phyloP scores from a whole-genome alignment of 2,113 vertebrate species.

The Colinus virginianus region DNA sequence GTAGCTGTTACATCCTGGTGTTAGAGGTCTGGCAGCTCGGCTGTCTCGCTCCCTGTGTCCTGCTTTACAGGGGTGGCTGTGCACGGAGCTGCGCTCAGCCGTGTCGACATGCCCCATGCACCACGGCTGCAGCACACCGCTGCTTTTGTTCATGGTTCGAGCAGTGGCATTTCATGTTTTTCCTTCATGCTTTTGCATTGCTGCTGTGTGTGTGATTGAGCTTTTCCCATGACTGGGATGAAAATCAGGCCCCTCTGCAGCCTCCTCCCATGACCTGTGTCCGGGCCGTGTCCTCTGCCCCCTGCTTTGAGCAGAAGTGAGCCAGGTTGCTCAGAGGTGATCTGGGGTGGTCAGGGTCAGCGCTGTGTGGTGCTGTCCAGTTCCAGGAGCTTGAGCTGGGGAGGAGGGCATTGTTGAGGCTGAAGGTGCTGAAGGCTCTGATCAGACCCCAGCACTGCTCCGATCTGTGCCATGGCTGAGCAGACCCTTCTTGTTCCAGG shows the following conservation, averaged over 20 bases:
- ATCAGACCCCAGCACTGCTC: background rate
- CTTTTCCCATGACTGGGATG: background rate
- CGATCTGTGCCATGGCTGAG: accelerated
- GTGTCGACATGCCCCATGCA: background rate
- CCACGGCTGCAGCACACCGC: accelerated
- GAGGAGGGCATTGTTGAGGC: background rate
- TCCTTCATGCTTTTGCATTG: background rate
- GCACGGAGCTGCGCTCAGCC: accelerated
- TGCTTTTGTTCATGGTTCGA: background rate
- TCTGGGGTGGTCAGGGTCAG: background rate
- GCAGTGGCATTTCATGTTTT: background rate
- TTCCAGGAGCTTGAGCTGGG: accelerated
- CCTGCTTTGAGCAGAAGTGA: background rate
- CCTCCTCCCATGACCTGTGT: accelerated
- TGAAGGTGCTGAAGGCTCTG: background rate
- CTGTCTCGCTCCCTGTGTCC: accelerated
- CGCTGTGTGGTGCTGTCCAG: accelerated
- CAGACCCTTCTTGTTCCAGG: background rate
- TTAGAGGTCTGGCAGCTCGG: background rate
- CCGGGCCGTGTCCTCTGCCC: background rate
- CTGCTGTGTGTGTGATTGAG: accelerated
- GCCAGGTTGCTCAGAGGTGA: background rate
- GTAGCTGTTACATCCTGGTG: background rate
- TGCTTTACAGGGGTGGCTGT: background rate
- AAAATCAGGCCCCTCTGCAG: background rate